Base-by-base conservation (phyloP, 92 coral and sea anemone species). In the Chrysogorgia sp. region DNA sequence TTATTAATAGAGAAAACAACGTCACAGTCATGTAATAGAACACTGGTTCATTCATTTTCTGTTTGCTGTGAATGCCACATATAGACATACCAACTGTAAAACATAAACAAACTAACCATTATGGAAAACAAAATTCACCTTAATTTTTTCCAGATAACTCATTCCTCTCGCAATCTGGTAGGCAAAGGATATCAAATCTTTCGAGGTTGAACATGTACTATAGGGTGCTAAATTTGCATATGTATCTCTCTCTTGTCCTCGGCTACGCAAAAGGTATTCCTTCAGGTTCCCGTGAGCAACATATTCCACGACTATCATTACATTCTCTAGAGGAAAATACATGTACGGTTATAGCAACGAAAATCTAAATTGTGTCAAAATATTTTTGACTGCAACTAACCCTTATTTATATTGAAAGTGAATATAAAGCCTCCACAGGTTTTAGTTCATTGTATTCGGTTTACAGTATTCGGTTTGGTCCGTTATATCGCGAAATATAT, bases 111-210 rank as follows among this genome's bases (percentile, higher is more conserved):
- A 59, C 66, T 8, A 10, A 3, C 21, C 58, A 40, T 17, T 40
- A 9, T 0, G 26, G 25, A 17, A 17, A 29, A 65, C 14, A 61
- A 40, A 1, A 65, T 84, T 50, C 24, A 94, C 99, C 90, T 90
- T 96, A 32, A 71, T 70, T 33, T 93, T 90, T 0, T 96, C 92
- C 50, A 96, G 81, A 84, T 92, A 92, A 35, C 96, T 86, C 99
- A 96, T 96, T 64, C 99, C 99, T 62, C 96, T 82, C 1, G 99
- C 96, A 32, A 88, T 78, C 75, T 96, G 97, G 92, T 96, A 96
- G 37, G 91, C 96, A 48, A 96, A 96, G 6, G 99, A 92, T 43
- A 96, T 53, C 79, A 96, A 83, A 47, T 96, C 99, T 63, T 85
- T 86, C 17, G 89, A 83, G 7, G 90, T 89, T 12, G 92, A 84